Evolutionary conservation across 2,797 vertebrate species (phyloP).

Genomic region (Poecile montanus): DNA sequence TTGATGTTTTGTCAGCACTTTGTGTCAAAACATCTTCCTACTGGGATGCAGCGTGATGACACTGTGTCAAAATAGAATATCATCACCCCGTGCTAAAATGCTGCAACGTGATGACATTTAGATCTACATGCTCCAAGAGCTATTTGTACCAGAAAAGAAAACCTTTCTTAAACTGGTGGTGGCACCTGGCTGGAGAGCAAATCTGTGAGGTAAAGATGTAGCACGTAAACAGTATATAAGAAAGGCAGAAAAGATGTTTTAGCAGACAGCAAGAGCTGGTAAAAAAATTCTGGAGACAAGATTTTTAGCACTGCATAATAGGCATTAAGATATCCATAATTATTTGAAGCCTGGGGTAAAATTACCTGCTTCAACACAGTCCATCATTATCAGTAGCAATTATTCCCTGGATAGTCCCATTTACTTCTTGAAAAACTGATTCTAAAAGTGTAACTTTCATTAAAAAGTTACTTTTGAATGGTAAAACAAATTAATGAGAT

Average conservation of each 20-base stretch:
- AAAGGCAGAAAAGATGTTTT: background rate
- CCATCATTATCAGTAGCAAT: background rate
- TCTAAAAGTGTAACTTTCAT: background rate
- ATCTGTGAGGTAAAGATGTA: background rate
- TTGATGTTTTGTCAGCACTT: constrained; percentile 65
- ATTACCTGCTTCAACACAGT: background rate
- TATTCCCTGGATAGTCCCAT: background rate
- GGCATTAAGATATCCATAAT: background rate
- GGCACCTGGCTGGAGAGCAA: background rate
- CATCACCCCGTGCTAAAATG: background rate
- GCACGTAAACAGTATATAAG: background rate
- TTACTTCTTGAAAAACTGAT: background rate
- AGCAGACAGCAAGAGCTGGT: background rate
- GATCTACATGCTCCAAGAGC: background rate
- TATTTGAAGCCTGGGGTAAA: background rate
- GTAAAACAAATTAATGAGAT: background rate
- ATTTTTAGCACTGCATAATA: background rate
- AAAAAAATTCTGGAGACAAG: background rate
- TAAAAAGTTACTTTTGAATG: background rate
- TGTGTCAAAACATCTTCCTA: constrained; percentile 63
- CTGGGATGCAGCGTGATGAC: constrained; percentile 24
- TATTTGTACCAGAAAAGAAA: constrained; percentile 18
- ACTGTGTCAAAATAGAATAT: constrained; percentile 62
- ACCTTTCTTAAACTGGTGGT: background rate
- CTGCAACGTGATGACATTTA: constrained; percentile 23